Evolutionary conservation across 2,113 vertebrate genomes (phyloP), one percentile per base, ranked within the genome.

Genomic region (Furnarius figulus): DNA sequence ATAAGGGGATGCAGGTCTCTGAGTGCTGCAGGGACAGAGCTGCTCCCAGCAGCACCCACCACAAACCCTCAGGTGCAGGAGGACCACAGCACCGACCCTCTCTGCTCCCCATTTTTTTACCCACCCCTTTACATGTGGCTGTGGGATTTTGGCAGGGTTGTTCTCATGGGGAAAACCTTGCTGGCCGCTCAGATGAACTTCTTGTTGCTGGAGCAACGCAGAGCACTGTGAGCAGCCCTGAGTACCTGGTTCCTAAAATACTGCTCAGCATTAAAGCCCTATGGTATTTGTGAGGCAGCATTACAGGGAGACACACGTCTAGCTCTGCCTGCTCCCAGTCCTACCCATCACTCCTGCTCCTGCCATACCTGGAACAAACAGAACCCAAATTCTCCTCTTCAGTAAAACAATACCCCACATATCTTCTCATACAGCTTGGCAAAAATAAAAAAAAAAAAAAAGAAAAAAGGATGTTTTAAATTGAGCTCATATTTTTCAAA

Each of bases 171-270:
- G 33, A 49, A n/a, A 28, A 40, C 13, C 81, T 78, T 8, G 0
- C 28, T 13, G 67, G 47, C 55, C 3, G 0, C 55, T 75, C 35
- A 24, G 35, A 33, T 19, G 81, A 89, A 59, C 55, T 86, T 20
- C 82, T 76, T 23, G 93, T 90, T 83, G 82, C 93, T 95, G 90
- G 75, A 96, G 90, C 93, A 96, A 79, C 63, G 9, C 53, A 9
- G 78, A 85, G 58, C 75, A 55, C 72, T 1, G 55, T 4, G 72
- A 88, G 68, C 83, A 96, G 56, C 65, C 73, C 76, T 6, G 8
- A 84, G 86, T 7, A n/a, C 71, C 78, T 86, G 87, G 42, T 12
- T 70, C 67, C 82, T 44, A 44, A 88, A 85, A 67, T 5, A 33
- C 76, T 35, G 42, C 68, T 93, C 2, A 0, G 53, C 55, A 3